A percentile compares a stretch with the other conserved stretches of the same genome.
Evolutionary conservation across 2,113 vertebrate species (phyloP).

Genomic region (crab-eating macaque (Macaca fascicularis)): T2T-MFA8v1.1 NC_088391.1:5663001-5663500

Average conservation of each 20-base stretch:
- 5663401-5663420: too few species aligned
- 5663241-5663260: neutral
- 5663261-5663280: neutral
- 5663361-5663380: neutral
- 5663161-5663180: neutral
- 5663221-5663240: neutral
- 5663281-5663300: rapidly evolving
- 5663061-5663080: neutral
- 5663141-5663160: neutral
- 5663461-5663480: neutral
- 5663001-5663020: neutral
- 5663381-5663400: too few species aligned
- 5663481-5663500: neutral
- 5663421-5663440: neutral
- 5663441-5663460: neutral
- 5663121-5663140: neutral
- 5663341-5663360: neutral
- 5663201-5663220: neutral
- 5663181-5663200: neutral
- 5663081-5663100: neutral
- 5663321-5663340: neutral
- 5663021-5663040: neutral
- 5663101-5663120: neutral
- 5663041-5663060: neutral
- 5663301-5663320: neutral